Base-by-base conservation (phyloP, 2,797 vertebrate genomes). In the Hirundo rustica region DNA sequence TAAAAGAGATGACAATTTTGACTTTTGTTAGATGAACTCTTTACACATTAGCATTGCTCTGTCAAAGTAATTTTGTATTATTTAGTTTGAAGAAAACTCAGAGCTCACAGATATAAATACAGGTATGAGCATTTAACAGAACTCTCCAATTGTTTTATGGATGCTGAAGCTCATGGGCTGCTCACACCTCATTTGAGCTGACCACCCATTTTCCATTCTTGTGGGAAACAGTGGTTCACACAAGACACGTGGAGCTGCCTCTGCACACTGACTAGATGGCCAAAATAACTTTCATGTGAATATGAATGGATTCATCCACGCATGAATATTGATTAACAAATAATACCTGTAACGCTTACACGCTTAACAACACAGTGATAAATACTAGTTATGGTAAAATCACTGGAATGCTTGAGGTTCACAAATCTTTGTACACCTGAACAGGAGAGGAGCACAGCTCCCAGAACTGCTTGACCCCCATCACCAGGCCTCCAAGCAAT, bases 381-480 rank as follows among this genome's bases (percentile, higher is more conserved):
- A 67, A 42, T 17, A 45, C 17, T 18, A 58, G 18, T 34, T 57
- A 45, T 14, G 40, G 64, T 60, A 73, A 78, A 78, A 76, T 50
- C 40, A 75, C 34, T 79, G 80, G 78, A 92, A 90, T 70, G 70
- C 34, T 82, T 86, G 80, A 90, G 81, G 83, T 82, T 90, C 71
- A 66, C 47, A 84, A 42, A 60, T 26, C 32, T 57, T 84, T 60
- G 54, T 20, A 51, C 4, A 67, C 13, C 20, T 45, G 23, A 85
- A 44, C 23, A 57, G 38, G 60, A 91, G 54, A 9, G 34, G 29
- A 86, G 47, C 27, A 90, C 61, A 76, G 22, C 10, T 27, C 50
- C 27, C 34, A 85, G 30, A 75, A 38, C 23, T 64, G 36, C 64
- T 44, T 0, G 0, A 86, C 4, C 19, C n/a, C 38, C 17, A 55